Base-by-base conservation (phyloP, 1,140 invertebrate species). In the Aphidius gifuensis region DNA sequence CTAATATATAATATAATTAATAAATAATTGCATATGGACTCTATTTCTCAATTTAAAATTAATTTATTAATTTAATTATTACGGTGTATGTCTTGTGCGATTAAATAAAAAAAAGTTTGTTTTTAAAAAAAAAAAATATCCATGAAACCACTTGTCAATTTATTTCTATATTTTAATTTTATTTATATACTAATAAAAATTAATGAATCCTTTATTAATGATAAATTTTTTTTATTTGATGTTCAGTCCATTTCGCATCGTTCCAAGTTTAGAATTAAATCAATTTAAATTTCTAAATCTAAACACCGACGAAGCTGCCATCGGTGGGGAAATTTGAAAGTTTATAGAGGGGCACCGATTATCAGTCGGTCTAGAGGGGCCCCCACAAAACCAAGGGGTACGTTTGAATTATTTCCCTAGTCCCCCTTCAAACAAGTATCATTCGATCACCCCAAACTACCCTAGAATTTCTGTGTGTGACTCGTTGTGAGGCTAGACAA, bases 31-130 rank as follows among this genome's bases (percentile, higher is more conserved):
- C 50, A 50, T 68, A 72, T 64, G 65, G 62, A 64, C 70, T 73
- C 74, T 65, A 66, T 71, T 74, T 65, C 69, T 71, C 68, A 71
- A 71, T 64, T 65, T 66, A 67, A 43, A 62, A 71, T 71, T 80
- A 78, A 78, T 79, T 32, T 78, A 77, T 68, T 78, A 77, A 71
- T 73, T 71, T 79, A 80, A 76, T 68, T 75, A 75, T 76, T 80
- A 80, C 74, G 75, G 76, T 81, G 79, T 81, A 81, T 80, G 78
- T 80, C 79, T 80, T 81, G 79, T 81, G 80, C 80, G 80, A 80
- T 77, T 80, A 72, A 79, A 81, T 80, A 80, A 81, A 81, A 80
- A 80, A 53, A 38, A 78, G 79, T 32, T 79, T 81, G 79, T 79
- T 79, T 81, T 77, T 80, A 80, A 81, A 79, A 80, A 76, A 71